These are phyloP conservation scores for Spheniscus humboldti DNA, from an alignment of 2,797 vertebrate species.

Conservation along the genomic window DNA sequence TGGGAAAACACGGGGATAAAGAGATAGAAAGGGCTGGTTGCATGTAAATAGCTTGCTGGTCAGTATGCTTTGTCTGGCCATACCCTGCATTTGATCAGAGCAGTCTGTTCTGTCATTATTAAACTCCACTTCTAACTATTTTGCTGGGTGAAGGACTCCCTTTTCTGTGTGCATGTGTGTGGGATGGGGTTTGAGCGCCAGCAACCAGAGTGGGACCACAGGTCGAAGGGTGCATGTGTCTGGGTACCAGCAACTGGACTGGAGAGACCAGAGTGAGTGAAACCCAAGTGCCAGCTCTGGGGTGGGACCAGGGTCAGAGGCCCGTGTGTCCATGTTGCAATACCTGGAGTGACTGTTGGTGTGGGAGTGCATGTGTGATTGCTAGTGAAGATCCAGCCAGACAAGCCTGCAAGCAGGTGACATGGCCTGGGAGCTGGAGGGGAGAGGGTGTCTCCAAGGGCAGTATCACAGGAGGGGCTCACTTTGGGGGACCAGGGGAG, in stretches of 20 bases:
- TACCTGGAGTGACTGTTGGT: not conserved
- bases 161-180: not conserved
- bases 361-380: not conserved
- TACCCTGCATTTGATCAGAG: not conserved
- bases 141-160: not conserved
- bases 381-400: not conserved
- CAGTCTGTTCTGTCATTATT: too few species aligned
- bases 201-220: not conserved
- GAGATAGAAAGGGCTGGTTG: not conserved
- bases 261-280: not conserved
- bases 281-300: not conserved
- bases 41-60: not conserved
- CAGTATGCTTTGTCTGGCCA: not conserved
- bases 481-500: not conserved
- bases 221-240: not conserved
- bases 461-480: not conserved
- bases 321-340: not conserved
- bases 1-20: not conserved
- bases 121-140: too few species aligned
- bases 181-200: not conserved
- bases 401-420: fast-evolving
- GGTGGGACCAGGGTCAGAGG: not conserved
- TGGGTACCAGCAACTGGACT: not conserved
- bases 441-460: fast-evolving
- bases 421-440: not conserved